Base-by-base conservation (phyloP, 1,140 invertebrate species). In the Zaprionus vittiger region DNA sequence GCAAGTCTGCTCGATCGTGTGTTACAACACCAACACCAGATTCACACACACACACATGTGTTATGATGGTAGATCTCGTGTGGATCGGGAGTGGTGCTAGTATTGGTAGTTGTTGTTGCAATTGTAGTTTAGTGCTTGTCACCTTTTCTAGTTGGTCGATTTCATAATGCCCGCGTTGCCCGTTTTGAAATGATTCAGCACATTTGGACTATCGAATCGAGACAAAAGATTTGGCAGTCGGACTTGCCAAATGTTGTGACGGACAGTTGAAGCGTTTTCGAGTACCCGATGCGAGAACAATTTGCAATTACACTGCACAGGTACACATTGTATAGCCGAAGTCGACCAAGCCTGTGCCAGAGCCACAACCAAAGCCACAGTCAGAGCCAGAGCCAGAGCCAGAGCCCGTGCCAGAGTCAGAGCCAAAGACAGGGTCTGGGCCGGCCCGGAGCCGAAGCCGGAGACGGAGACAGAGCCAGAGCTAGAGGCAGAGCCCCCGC, bases 111-210 rank as follows among this genome's bases (percentile, higher is more conserved):
- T 37, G 37, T 44, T 44, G n/a, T 44, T 44, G 41, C 17, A 44
- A 44, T 44, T 44, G 41, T 60, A 17, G 44, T 70, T 62, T 70
- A 70, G 47, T 70, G 59, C 68, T 63, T 52, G 67, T 70, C 67
- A 70, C 47, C 59, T 38, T 62, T 52, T 52, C 59, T 63, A 70
- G 68, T 71, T 71, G 59, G 59, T 70, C 28, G 59, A 24, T 70
- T 73, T 73, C 37, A 67, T 73, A 67, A 73, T 59, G 28, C 37
- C n/a, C 11, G 47, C n/a, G 12, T 15, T 15, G 55, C 22, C 34
- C 22, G 12, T 14, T 61, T 47, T 12, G 20, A 9, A 41, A 71
- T 71, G 68, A 71, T 15, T 62, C 49, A 63, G 68, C 68, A 63
- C 5, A 62, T 62, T 70, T 47, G 3, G 11, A 6, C 12, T 20